Evolutionary conservation across 1,140 invertebrate species (phyloP).

Genomic region (Mycetomoellerius zeteki): DNA sequence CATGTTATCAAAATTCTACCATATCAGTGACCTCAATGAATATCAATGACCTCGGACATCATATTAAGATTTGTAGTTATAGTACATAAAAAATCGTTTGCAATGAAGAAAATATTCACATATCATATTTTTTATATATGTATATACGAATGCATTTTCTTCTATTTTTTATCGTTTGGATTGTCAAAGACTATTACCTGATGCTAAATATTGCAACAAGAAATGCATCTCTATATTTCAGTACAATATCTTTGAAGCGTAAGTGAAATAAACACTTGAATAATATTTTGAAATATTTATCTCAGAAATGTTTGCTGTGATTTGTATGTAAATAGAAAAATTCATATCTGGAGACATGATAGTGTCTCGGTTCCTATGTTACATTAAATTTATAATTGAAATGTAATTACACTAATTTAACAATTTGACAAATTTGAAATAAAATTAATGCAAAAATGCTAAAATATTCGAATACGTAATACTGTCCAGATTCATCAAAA

Average conservation of each 20-base stretch:
- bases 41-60: constrained; percentile 62
- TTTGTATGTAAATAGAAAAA: constrained; percentile 3
- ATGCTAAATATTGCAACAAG: not conserved
- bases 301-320: not conserved
- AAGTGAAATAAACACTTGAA: not conserved
- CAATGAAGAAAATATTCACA: not conserved
- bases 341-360: not conserved
- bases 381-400: not conserved
- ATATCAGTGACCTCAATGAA: constrained; percentile 63
- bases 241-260: not conserved
- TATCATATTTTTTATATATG: not conserved
- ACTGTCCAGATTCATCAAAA: not conserved
- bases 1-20: constrained; percentile 72
- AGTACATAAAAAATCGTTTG: constrained; percentile 18
- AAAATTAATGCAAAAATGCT: not conserved
- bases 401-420: not conserved
- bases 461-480: not conserved
- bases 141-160: not conserved
- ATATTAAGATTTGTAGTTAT: not conserved
- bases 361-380: too few relatives aligned
- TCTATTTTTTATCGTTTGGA: not conserved
- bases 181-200: not conserved
- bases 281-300: not conserved
- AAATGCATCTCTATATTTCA: not conserved
- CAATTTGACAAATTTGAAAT: not conserved